These are phyloP conservation scores for Rhyacichthys aspro DNA, from an alignment of 2,797 vertebrate species.

Conservation along the genomic window DNA sequence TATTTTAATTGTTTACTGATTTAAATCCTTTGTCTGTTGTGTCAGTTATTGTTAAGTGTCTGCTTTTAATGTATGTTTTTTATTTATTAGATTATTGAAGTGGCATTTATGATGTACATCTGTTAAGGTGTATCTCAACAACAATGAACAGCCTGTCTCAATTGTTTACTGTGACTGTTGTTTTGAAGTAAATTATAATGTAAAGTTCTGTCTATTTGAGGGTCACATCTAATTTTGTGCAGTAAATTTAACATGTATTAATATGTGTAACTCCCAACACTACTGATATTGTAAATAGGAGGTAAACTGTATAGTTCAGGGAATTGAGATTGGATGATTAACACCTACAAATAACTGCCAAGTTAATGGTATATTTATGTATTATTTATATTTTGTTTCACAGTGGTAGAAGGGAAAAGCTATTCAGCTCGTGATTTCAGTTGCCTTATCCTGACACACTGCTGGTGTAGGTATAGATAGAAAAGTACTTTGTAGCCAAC, in stretches of 20 bases:
- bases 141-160: conserved; percentile 43
- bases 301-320: conserved; percentile 38
- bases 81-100: conserved; percentile 63
- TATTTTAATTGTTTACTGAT: conserved; percentile 36
- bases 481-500: conserved; percentile 37
- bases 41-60: conserved; percentile 30
- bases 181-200: conserved; percentile 53
- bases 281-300: conserved; percentile 72
- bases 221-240: conserved; percentile 50
- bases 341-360: conserved; percentile 59
- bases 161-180: conserved; percentile 54
- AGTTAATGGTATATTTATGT: conserved; percentile 40
- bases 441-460: conserved; percentile 67
- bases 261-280: conserved; percentile 44
- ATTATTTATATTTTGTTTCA: conserved; percentile 51
- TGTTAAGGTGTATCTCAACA: conserved; percentile 48
- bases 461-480: conserved; percentile 44
- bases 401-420: conserved; percentile 62
- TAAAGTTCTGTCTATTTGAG: conserved; percentile 51
- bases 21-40: conserved; percentile 37
- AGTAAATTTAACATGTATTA: conserved; percentile 53
- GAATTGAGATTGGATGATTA: conserved; percentile 34
- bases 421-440: conserved; percentile 64
- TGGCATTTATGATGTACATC: conserved; percentile 39
- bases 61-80: conserved; percentile 39